Conservation (phyloP, 2,113 vertebrate species). For the Bufo gargarizans region DNA sequence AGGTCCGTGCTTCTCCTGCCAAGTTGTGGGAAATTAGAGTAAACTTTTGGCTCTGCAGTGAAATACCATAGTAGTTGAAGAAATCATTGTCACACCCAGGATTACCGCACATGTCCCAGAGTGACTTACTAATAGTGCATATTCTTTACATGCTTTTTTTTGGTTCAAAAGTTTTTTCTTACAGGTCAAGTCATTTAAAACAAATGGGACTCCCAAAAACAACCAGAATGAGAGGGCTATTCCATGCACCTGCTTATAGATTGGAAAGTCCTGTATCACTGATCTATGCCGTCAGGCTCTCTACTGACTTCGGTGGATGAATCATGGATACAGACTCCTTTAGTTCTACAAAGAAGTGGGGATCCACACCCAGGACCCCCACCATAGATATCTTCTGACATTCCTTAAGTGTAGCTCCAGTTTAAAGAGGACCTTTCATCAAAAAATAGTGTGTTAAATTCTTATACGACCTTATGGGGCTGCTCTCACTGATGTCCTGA, state of each 20-base stretch:
- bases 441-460: too few species aligned
- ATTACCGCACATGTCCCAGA: slow-evolving; percentile 59
- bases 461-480: too few species aligned
- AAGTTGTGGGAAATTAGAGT: slow-evolving; percentile 62
- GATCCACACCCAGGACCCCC: too few species aligned
- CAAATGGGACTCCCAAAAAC: background rate
- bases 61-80: slow-evolving; percentile 64
- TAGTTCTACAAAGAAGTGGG: too few species aligned
- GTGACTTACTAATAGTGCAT: slow-evolving; percentile 33
- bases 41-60: slow-evolving; percentile 61
- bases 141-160: slow-evolving; percentile 8
- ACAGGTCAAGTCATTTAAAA: too few species aligned
- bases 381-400: too few species aligned
- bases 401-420: too few species aligned
- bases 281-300: too few species aligned
- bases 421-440: too few species aligned
- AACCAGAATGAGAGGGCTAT: background rate
- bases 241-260: background rate
- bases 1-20: slow-evolving; percentile 49
- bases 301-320: too few species aligned
- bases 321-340: too few species aligned
- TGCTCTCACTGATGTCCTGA: too few species aligned
- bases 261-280: background rate
- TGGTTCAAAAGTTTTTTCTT: background rate
- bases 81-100: slow-evolving; percentile 59